Base-by-base conservation (phyloP, 1,140 invertebrate species). In the Propsilocerus akamusi region DNA sequence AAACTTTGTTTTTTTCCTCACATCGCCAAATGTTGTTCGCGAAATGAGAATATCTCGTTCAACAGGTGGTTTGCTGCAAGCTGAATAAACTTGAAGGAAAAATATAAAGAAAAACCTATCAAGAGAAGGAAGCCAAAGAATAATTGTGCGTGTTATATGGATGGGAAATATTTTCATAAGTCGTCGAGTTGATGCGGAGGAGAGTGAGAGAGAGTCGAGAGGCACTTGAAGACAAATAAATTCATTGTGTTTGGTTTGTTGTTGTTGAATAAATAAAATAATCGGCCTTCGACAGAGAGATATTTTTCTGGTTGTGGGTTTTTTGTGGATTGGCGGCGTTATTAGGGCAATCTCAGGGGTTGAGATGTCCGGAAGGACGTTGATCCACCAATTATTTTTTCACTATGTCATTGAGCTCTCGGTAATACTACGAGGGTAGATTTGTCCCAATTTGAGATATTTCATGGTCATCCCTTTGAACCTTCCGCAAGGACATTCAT, bases 261-360 rank as follows among this genome's bases (percentile, higher is more conserved):
- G n/a, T n/a, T n/a, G n/a, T 20, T 41, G 34, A 17, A 41, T 41
- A 41, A 41, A 41, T 41, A 41, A 41, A 41, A 41, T 41, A 41
- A 41, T 41, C 34, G 34, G 14, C 34, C 22, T 17, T 14, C 17
- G 34, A n/a, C n/a, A n/a, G n/a, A n/a, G n/a, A n/a, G n/a, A n/a
- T n/a, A n/a, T 41, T 20, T 41, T 17, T 14, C 17, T 41, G n/a
- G 14, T 41, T 41, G 34, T 41, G 34, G 34, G 22, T 41, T 41
- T 41, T n/a, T 20, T 41, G 34, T 41, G 34, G 34, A 41, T 41
- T 41, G 17, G n/a, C 34, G 14, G 34, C 34, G 34, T 41, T 41
- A 41, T 41, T 41, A 41, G 34, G 34, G 22, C 17, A 41, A 41
- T n/a, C n/a, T n/a, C n/a, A n/a, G n/a, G n/a, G n/a, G n/a, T n/a